phyloP scores from a whole-genome alignment of 2,797 vertebrate species.

The Sarcophilus harrisii region DNA sequence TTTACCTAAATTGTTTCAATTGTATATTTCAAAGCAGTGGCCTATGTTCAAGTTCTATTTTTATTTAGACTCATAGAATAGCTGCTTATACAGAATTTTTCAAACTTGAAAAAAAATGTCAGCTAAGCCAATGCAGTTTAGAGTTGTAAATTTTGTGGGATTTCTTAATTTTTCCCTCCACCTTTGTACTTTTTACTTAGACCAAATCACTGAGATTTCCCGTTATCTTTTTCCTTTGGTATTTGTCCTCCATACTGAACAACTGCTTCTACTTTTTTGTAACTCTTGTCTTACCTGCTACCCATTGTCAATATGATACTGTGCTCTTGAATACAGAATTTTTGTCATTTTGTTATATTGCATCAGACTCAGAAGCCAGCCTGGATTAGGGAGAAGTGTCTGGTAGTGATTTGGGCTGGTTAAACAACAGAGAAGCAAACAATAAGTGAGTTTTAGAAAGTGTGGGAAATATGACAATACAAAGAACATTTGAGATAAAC shows the following conservation, averaged over 20 bases:
- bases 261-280: neutral
- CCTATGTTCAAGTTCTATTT: neutral
- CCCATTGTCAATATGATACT: neutral
- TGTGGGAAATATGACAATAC: neutral
- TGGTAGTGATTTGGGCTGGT: neutral
- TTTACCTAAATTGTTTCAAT: neutral
- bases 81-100: neutral
- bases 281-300: neutral
- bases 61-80: neutral
- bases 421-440: neutral
- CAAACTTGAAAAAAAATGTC: neutral
- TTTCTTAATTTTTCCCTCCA: neutral
- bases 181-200: neutral
- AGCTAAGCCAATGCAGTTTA: neutral
- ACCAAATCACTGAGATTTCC: neutral
- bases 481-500: neutral
- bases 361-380: neutral
- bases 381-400: neutral
- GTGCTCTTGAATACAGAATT: neutral
- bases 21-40: neutral
- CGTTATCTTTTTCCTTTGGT: neutral
- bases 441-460: neutral
- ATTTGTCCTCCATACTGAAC: neutral
- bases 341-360: neutral
- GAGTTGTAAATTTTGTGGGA: neutral